Evolutionary conservation across 2,888 invertebrate genomes (phyloP), one percentile per base, ranked within the genome.

Genomic region (Eupithecia subumbrata): DNA sequence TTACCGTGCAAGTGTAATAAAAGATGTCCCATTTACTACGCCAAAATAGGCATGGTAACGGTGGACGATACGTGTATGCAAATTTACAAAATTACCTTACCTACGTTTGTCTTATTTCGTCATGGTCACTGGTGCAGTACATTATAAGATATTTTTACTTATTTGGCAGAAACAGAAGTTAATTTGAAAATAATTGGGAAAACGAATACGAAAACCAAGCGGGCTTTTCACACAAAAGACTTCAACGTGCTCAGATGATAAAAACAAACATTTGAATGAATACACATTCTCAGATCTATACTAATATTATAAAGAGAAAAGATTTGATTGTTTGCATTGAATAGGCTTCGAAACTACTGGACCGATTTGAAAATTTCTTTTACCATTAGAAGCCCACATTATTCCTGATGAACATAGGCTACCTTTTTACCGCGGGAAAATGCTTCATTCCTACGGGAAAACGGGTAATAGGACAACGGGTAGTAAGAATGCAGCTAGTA

Each of bases 71-170:
- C 37, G 40, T 30, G 68, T 78, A 80, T 79, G 81, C 69, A 80
- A 81, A 80, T 81, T 79, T 78, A 79, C 74, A 30, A 81, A 81
- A 81, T 78, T 78, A 72, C 75, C 75, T 72, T 70, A 75, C 52
- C 71, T 75, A n/a, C 30, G 71, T 80, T 76, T 72, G 30, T 74
- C 71, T 79, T 72, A 79, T 79, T 76, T 72, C 85, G 85, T 84
- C 84, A 85, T 84, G 86, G 77, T 78, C 84, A 82, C 72, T 83
- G 85, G 82, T 76, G 80, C 81, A 82, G 67, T 80, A 77, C 82
- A 80, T 78, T 71, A 34, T 52, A 64, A 56, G 25, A 63, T 64
- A 74, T 72, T 67, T 69, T 74, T 72, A 48, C 71, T 72, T 72
- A 72, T 74, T 74, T 70, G 74, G 72, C 66, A 76, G 22, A 30